Base-by-base conservation (phyloP, 1,140 invertebrate genomes). In the Drosophila hydei region DNA sequence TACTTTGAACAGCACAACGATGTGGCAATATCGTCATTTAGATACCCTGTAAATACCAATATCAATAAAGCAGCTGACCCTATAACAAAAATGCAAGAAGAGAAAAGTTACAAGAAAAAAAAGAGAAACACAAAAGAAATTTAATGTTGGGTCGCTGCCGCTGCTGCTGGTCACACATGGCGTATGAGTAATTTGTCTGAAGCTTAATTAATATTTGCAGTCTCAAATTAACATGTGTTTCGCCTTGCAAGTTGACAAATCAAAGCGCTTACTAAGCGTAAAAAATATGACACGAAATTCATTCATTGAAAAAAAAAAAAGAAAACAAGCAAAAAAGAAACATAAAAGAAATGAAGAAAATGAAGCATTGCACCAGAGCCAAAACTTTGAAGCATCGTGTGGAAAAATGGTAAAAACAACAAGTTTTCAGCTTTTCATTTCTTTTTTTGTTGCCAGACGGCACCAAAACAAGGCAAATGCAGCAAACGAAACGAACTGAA, bases 251-350 rank as follows among this genome's bases (percentile, higher is more conserved):
- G 47, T 62, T 72, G 74, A 70, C 56, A 68, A 59, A 61, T 65
- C 83, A 88, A 72, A 77, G 67, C 51, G 81, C 81, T 87, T 87
- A 85, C 77, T 75, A 75, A 75, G 81, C 83, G 83, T 88, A 83
- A 89, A 87, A 65, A 19, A 54, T 48, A 77, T 72, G 64, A 52
- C 78, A 83, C 58, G 78, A 79, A 71, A 72, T 75, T 79, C 83
- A 87, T 87, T 78, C 83, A 83, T 77, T 23, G 72, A 60, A 54
- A 50, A 16, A 18, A 51, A 43, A 51, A 61, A 52, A 40, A 14
- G 12, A 51, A 52, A 45, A 64, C 52, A 7, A 30, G 48, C 51
- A 18, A 23, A 51, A 48, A 16, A 38, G 25, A 68, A 55, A 62
- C 30, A 33, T 11, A 33, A 33, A 42, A 16, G 38, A 42, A 16